These are phyloP conservation scores for Pherbina coryleti DNA, from an alignment of 2,888 invertebrate genomes.

Conservation along the genomic window DNA sequence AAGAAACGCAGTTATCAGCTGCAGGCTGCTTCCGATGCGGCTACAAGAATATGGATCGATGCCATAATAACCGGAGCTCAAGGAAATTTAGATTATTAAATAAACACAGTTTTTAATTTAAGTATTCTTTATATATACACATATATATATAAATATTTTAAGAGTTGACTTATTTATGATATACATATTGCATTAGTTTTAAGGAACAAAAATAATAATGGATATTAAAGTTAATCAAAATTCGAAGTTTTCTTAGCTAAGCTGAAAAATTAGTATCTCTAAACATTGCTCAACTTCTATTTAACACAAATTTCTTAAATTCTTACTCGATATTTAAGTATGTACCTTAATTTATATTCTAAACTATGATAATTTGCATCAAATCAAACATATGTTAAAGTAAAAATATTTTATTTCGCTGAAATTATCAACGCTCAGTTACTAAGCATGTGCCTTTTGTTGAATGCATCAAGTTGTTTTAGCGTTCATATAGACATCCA, in stretches of 20 bases:
- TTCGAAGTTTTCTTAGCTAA: constrained; percentile 26
- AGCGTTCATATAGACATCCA: not conserved
- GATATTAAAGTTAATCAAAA: not conserved
- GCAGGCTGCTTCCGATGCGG: constrained; percentile 93
- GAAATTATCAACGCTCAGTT: constrained; percentile 18
- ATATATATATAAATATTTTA: not conserved
- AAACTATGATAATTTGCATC: not conserved
- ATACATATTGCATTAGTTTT: not conserved
- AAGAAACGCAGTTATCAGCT: constrained; percentile 89
- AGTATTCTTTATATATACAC: not conserved
- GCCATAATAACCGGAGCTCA: constrained; percentile 70
- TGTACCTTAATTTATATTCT: constrained; percentile 4
- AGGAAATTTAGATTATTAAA: constrained; percentile 67
- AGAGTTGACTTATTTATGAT: constrained; percentile 13
- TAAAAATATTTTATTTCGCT: constrained; percentile 9
- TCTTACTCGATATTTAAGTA: not conserved
- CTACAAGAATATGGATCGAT: constrained; percentile 97
- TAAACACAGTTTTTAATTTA: not conserved
- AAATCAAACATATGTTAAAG: not conserved
- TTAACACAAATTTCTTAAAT: not conserved
- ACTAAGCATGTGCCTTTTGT: constrained; percentile 36
- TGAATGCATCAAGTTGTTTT: constrained; percentile 4
- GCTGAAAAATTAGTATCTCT: constrained; percentile 4
- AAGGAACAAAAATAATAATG: not conserved
- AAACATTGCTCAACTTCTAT: not conserved